These are phyloP conservation scores for Cataglyphis hispanica DNA, from an alignment of 1,140 invertebrate genomes.

Conservation along the genomic window DNA sequence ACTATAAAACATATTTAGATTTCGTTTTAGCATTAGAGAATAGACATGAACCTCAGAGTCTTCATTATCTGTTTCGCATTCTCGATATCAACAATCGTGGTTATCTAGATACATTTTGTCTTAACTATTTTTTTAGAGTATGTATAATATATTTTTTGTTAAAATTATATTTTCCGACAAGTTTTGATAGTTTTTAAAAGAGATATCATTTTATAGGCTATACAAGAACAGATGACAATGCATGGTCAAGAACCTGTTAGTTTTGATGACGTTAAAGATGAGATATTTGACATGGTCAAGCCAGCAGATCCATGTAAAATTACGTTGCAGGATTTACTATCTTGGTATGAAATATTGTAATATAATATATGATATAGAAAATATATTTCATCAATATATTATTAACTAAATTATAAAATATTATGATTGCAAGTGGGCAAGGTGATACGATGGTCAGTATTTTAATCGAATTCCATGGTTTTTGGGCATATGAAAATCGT, in stretches of 20 bases:
- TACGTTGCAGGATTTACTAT: conserved; percentile 94
- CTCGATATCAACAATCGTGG: conserved; percentile 96
- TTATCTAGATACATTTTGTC: conserved; percentile 95
- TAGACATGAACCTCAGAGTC: conserved; percentile 94
- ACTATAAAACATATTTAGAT: conserved; percentile 98
- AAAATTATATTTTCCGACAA: neutral
- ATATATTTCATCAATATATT: neutral
- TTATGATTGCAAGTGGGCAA: conserved; percentile 90
- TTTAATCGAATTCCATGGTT: conserved; percentile 97
- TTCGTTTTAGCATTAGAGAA: conserved; percentile 98
- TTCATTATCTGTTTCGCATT: conserved; percentile 97
- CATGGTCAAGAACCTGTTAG: conserved; percentile 94
- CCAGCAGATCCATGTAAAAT: conserved; percentile 94
- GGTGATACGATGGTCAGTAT: conserved; percentile 98
- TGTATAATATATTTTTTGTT: conserved; percentile 62
- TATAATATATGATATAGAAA: neutral
- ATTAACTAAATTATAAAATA: neutral
- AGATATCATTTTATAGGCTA: conserved; percentile 88
- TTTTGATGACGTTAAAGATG: conserved; percentile 98
- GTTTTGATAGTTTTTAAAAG: conserved; percentile 20
- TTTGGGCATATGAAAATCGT: conserved; percentile 98
- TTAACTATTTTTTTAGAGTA: conserved; percentile 97
- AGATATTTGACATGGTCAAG: conserved; percentile 99
- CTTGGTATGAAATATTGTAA: conserved; percentile 81
- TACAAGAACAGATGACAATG: conserved; percentile 95